phyloP scores from a whole-genome alignment of 1,140 invertebrate species.

The Diachasmimorpha longicaudata region DNA sequence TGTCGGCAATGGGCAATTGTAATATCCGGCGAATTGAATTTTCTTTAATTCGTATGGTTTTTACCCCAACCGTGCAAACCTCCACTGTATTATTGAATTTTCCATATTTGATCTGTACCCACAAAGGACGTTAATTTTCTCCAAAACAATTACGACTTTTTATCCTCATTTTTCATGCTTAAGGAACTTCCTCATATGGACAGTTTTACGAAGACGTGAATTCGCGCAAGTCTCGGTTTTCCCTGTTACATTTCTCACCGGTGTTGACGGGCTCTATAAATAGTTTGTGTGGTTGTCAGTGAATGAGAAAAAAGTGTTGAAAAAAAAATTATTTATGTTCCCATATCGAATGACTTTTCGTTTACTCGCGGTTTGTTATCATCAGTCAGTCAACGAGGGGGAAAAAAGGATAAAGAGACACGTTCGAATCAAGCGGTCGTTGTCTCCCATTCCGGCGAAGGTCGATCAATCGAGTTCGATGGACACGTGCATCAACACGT shows the following conservation, averaged over 20 bases:
- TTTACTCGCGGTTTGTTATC: too few species aligned
- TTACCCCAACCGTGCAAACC: not conserved
- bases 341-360: not conserved
- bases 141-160: not conserved
- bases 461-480: not conserved
- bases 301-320: not conserved
- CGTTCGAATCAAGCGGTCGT: not conserved
- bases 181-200: not conserved
- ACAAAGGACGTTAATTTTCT: not conserved
- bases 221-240: not conserved
- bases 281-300: not conserved
- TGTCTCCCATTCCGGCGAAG: not conserved
- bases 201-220: not conserved
- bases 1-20: slow-evolving; percentile 18
- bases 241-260: not conserved
- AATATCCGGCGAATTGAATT: slow-evolving; percentile 18
- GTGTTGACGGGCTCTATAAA: not conserved
- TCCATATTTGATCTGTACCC: not conserved
- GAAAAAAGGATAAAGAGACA: not conserved
- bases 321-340: not conserved
- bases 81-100: not conserved
- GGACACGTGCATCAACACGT: not conserved
- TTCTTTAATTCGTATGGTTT: not conserved
- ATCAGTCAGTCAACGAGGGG: not conserved
- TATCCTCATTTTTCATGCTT: not conserved